Evolutionary conservation across 2,113 vertebrate genomes (phyloP), one percentile per base, ranked within the genome.

Genomic region (Mesembrinibis cayennensis): DNA sequence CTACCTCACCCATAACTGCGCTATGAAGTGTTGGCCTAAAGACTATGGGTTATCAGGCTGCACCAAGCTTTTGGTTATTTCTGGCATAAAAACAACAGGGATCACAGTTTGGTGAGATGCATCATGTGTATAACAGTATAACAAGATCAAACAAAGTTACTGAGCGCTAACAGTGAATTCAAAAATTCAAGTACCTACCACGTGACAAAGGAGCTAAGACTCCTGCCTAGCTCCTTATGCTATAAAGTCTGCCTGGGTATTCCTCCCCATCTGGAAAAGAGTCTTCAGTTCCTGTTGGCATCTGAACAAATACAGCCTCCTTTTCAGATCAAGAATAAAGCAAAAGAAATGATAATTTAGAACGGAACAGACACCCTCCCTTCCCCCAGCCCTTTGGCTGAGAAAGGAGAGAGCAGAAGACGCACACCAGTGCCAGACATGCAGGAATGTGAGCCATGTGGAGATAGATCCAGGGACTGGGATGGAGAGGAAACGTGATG

Each of bases 1-100:
- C 67, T 26, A 15, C n/a, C 30, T 81, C 63, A 65, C 26, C 3
- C 0, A 6, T 44, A 52, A 36, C 10, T 59, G 55, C 0, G 0
- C 52, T 52, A 2, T 6, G 20, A 84, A n/a, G 6, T 9, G 26
- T 18, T 61, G 36, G 15, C 52, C 40, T 77, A 36, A 82, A 56
- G 49, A 29, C 52, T 5, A 3, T 7, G 36, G 30, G 32, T 53
- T 78, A 8, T 8, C 9, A n/a, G 47, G 27, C 29, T 71, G 29
- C 52, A 63, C 29, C 38, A 30, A 77, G 20, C 32, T 89, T 50
- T 74, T 56, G 12, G 47, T 61, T 61, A 76, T 27, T 45, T 67
- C 42, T 27, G 30, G 34, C 29, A 65, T 34, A 61, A 87, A 85
- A 67, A 4, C 34, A 45, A 45, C 23, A 84, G 42, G 61, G 18